Evolutionary conservation across 1,140 invertebrate species (phyloP).

Genomic region (Tetramorium simillimum): DNA sequence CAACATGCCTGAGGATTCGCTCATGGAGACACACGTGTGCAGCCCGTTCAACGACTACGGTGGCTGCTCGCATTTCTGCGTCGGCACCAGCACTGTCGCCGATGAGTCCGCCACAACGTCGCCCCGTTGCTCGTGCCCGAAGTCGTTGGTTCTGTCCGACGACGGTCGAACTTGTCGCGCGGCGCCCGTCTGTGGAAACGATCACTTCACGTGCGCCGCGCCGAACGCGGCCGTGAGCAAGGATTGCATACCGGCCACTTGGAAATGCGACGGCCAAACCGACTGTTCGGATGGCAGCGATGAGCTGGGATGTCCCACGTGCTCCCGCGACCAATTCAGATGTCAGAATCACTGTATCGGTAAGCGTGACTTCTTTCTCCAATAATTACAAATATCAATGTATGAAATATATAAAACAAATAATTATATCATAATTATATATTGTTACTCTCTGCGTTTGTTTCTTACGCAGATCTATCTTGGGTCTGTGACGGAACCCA

Average conservation of each 20-base stretch:
- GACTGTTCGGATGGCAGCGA: conserved; percentile 95
- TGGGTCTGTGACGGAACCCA: conserved; percentile 90
- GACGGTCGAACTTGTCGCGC: conserved; percentile 90
- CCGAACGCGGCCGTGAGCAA: conserved; percentile 82
- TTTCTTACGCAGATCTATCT: conserved; percentile 77
- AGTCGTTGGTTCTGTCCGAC: conserved; percentile 89
- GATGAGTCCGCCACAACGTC: conserved; percentile 23
- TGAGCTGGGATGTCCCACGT: conserved; percentile 90
- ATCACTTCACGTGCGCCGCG: conserved; percentile 91
- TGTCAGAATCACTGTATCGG: conserved; percentile 93
- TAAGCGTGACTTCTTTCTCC: conserved; percentile 76
- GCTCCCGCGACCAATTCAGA: conserved; percentile 89
- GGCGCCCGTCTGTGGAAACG: conserved; percentile 90
- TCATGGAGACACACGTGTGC: conserved; percentile 82
- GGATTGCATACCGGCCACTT: conserved; percentile 93
- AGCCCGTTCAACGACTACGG: conserved; percentile 84
- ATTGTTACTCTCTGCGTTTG: background rate
- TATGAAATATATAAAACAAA: conserved; percentile 27
- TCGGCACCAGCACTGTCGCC: conserved; percentile 79
- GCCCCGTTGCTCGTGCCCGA: conserved; percentile 91
- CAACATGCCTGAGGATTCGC: conserved; percentile 77
- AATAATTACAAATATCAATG: conserved; percentile 14
- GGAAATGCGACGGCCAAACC: conserved; percentile 93
- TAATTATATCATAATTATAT: conserved; percentile 12
- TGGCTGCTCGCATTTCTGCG: conserved; percentile 91